Percentiles rank a stretch among this genome's conserved stretches.
phyloP scores from a whole-genome alignment of 64 coral and sea anemone genomes.

The Stichodactyla mertensii region DNA sequence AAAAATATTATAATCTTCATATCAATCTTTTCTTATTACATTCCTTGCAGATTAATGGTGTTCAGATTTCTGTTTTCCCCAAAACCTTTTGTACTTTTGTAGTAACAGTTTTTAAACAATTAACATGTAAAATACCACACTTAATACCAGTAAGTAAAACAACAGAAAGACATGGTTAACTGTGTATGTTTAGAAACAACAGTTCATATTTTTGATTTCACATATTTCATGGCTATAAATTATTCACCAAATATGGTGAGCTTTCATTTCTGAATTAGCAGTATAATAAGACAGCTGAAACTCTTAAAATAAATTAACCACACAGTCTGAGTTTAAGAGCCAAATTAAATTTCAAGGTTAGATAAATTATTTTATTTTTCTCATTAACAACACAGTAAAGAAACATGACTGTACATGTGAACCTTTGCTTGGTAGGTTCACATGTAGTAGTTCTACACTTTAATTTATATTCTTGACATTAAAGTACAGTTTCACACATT shows the following conservation, averaged over 20 bases:
- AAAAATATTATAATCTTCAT: not conserved
- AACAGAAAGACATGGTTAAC: not conserved
- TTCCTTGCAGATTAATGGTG: no score
- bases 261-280: not conserved
- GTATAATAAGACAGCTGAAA: not conserved
- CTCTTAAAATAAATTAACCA: not conserved
- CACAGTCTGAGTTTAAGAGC: not conserved
- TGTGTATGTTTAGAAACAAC: not conserved
- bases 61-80: no score
- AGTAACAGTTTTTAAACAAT: not conserved
- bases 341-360: not conserved
- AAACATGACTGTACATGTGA: no score
- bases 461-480: no score
- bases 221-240: not conserved
- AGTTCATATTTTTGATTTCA: not conserved
- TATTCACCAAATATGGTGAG: not conserved
- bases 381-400: no score
- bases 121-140: not conserved
- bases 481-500: no score
- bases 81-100: no score
- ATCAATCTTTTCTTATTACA: no score
- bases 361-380: not conserved
- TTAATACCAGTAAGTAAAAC: not conserved
- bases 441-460: no score
- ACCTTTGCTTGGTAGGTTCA: no score